phyloP scores from a whole-genome alignment of 2,113 vertebrate genomes.

The Channa argus region DNA sequence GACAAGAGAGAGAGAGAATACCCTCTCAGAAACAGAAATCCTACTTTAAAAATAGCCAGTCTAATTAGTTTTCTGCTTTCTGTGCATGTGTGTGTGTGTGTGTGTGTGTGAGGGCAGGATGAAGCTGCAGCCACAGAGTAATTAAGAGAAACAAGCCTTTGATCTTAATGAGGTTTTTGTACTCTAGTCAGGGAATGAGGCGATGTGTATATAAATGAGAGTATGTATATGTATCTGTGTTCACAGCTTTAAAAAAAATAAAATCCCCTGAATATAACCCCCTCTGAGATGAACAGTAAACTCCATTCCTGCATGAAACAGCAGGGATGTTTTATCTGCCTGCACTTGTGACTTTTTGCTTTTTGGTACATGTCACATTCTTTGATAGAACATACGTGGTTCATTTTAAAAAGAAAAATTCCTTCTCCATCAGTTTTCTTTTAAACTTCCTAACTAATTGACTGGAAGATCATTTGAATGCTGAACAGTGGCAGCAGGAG shows the following conservation, averaged over 20 bases:
- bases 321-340: constrained; percentile 27
- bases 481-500: constrained; percentile 63
- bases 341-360: constrained; percentile 12
- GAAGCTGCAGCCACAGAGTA: constrained; percentile 58
- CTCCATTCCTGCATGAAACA: constrained; percentile 23
- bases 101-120: constrained; percentile 43
- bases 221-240: constrained; percentile 20
- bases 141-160: constrained; percentile 76
- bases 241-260: constrained; percentile 31
- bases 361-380: constrained; percentile 13
- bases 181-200: constrained; percentile 43
- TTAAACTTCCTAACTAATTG: constrained; percentile 66
- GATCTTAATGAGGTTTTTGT: constrained; percentile 77
- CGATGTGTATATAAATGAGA: constrained; percentile 41
- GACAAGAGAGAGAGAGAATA: constrained; percentile 23
- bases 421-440: constrained; percentile 24
- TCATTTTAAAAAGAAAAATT: constrained; percentile 28
- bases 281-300: constrained; percentile 49
- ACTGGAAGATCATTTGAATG: constrained; percentile 71
- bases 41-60: constrained; percentile 65
- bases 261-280: constrained; percentile 23
- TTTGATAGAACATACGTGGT: constrained; percentile 51
- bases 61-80: constrained; percentile 63
- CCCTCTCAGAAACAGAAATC: constrained; percentile 20
- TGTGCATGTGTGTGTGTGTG: constrained; percentile 23